A percentile compares a stretch with the other conserved stretches of the same genome.
These are phyloP conservation scores for Hymenopus coronatus DNA, from an alignment of 2,888 invertebrate genomes.

Conservation along the genomic window DNA sequence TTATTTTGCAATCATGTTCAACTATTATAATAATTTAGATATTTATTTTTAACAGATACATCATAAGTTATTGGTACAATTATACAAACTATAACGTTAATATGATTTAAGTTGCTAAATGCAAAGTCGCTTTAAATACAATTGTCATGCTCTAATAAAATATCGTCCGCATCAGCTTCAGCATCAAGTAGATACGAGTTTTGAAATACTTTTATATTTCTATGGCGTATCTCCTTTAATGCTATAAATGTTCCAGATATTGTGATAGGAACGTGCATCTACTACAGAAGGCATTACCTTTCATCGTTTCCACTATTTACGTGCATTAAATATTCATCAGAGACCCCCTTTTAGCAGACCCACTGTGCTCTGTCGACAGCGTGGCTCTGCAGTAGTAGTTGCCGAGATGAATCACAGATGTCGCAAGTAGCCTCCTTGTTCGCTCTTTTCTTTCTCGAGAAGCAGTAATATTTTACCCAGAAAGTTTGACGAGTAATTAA, in stretches of 20 bases:
- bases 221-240: not conserved
- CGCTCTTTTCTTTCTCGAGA: not conserved
- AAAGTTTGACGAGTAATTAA: not conserved
- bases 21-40: no score
- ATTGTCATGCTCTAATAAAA: no score
- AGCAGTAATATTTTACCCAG: not conserved
- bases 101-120: no score
- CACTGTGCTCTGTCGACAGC: not conserved
- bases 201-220: not conserved
- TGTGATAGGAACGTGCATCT: not conserved
- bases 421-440: not conserved
- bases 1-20: no score
- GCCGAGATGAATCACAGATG: not conserved
- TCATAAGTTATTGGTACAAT: no score
- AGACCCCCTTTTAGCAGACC: not conserved
- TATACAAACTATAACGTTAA: no score
- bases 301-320: slow-evolving; percentile 18
- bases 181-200: not conserved
- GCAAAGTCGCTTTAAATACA: no score
- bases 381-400: not conserved
- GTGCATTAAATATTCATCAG: slow-evolving; percentile 23
- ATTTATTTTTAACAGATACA: no score
- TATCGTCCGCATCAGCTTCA: not conserved
- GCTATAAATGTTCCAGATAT: not conserved
- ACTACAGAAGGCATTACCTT: slow-evolving; percentile 1